Evolutionary conservation across 2,113 vertebrate species (phyloP), one percentile per base, ranked within the genome.

Genomic region (Strigops habroptila): DNA sequence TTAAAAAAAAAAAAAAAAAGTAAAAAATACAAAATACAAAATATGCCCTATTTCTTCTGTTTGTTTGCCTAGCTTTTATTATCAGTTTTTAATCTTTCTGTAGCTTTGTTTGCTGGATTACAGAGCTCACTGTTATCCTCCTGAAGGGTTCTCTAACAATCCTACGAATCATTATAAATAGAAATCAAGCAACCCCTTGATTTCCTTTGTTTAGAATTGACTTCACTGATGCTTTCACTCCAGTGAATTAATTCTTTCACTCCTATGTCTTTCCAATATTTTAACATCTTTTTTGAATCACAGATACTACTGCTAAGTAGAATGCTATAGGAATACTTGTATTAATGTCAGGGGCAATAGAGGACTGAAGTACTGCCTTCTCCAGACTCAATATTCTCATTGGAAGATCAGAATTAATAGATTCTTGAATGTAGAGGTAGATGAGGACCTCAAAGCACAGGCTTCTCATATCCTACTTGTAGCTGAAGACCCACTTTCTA

Each of bases 401-500:
- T 79, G 1, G 0, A 27, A 46, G 2, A 4, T 55, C 39, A 79
- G 60, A 91, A 84, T 55, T 90, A 57, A 55, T 21, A 46, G 51
- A 60, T 2, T 3, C 14, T 64, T 75, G 55, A 43, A 62, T 63
- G 17, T 4, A 59, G 60, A 81, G 10, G 37, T 63, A 27, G 43
- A 22, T 21, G 44, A 80, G 71, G 35, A 16, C 67, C 39, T 64
- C 14, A 82, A 46, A 73, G 76, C 52, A 65, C 31, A 88, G 46
- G 14, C 37, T 68, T 25, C 53, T 69, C 37, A 28, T 57, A 48
- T 21, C 21, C 30, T 69, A 3, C 46, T 51, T 62, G 73, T 39
- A 70, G 35, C 24, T 5, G 1, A 69, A 46, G 30, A 74, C 18
- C 7, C 31, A 12, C 0, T 0, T 74, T 52, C 0, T 6, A 48